phyloP scores from a whole-genome alignment of 2,113 vertebrate genomes.

The Tachycineta bicolor region DNA sequence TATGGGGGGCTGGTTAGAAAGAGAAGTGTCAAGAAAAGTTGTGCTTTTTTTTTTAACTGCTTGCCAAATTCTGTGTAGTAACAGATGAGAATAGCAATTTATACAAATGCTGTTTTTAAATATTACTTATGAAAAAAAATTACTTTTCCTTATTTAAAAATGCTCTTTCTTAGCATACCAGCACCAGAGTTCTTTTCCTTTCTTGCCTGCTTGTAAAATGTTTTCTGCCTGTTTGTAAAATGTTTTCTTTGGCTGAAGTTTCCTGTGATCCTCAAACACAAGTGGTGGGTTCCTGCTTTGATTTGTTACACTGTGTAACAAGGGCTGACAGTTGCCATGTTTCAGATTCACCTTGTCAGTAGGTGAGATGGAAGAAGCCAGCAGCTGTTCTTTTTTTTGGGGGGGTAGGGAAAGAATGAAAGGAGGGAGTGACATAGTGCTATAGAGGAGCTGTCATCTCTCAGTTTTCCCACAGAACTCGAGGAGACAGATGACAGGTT shows the following conservation, averaged over 20 bases:
- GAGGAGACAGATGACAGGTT: background rate
- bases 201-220: background rate
- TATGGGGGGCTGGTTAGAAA: background rate
- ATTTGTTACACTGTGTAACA: background rate
- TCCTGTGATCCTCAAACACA: background rate
- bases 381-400: background rate
- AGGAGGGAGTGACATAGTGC: background rate
- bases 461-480: background rate
- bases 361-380: background rate
- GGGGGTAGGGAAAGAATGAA: background rate
- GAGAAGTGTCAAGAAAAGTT: background rate
- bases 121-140: background rate
- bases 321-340: background rate
- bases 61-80: background rate
- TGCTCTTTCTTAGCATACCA: background rate
- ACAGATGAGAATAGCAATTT: background rate
- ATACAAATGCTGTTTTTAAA: background rate
- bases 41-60: background rate
- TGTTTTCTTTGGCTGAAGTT: background rate
- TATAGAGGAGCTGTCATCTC: background rate
- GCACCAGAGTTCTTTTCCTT: background rate
- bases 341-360: background rate
- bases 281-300: background rate
- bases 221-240: background rate
- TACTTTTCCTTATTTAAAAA: background rate